phyloP scores from a whole-genome alignment of 2,888 invertebrate species.

The Bombylius discolor region DNA sequence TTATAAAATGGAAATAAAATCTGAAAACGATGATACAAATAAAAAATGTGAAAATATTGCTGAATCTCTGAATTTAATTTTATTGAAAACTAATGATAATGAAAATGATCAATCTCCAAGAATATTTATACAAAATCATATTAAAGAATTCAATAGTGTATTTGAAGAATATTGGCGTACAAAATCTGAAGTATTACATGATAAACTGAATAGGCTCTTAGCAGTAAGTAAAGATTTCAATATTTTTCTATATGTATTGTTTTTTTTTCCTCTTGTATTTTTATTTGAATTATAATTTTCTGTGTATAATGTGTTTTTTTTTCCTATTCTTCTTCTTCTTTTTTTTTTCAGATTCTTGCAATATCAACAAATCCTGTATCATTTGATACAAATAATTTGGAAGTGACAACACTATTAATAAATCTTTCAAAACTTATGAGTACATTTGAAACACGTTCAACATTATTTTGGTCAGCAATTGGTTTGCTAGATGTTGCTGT shows the following conservation, averaged over 20 bases:
- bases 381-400: conserved; percentile 1
- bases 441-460: conserved; percentile 2
- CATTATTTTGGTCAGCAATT: conserved; percentile 3
- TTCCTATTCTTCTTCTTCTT: no score
- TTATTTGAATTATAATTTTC: no score
- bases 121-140: not conserved
- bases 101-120: not conserved
- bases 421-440: conserved; percentile 5
- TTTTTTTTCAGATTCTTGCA: not conserved
- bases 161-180: not conserved
- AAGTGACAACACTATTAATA: conserved; percentile 4
- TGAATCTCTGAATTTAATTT: no score
- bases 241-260: no score
- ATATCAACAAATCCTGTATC: not conserved
- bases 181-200: conserved; percentile 2
- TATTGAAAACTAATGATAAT: not conserved
- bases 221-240: not conserved
- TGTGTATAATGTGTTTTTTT: no score
- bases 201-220: conserved; percentile 2
- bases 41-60: no score
- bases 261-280: no score
- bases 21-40: no score
- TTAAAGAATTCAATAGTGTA: conserved; percentile 1
- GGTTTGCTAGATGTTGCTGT: conserved; percentile 1
- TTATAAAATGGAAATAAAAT: no score